Evolutionary conservation across 2,797 vertebrate genomes (phyloP).

Genomic region (Phyllotis vaccarum): DNA sequence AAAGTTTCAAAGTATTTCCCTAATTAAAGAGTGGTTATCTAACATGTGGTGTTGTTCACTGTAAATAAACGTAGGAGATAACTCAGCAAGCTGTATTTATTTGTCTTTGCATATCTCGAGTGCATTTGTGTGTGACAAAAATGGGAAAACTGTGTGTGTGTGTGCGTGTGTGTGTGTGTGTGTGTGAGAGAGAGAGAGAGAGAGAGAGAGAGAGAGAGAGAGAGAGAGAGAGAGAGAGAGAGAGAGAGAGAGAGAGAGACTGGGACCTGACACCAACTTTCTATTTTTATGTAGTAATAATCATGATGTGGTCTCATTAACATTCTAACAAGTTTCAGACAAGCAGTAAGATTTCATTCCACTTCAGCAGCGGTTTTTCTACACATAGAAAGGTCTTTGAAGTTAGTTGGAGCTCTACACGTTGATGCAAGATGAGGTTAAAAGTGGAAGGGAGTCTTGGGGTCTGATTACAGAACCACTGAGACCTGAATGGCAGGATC

Average conservation of each 20-base stretch:
- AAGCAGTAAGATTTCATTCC: slow-evolving; percentile 46
- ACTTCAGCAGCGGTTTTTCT: slow-evolving; percentile 55
- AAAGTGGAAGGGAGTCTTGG: not conserved
- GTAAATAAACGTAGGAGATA: slow-evolving; percentile 73
- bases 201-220: too few relatives aligned
- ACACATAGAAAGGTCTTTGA: slow-evolving; percentile 66
- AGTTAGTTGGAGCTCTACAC: slow-evolving; percentile 55
- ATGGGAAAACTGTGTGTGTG: slow-evolving; percentile 24
- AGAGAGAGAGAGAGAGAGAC: not conserved
- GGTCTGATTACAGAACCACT: not conserved
- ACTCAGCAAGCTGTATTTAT: slow-evolving; percentile 63
- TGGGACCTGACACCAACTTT: not conserved
- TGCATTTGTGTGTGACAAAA: slow-evolving; percentile 67
- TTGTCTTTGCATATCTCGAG: slow-evolving; percentile 70
- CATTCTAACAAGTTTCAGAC: slow-evolving; percentile 61
- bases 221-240: too few relatives aligned
- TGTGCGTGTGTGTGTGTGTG: not conserved
- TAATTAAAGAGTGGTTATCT: slow-evolving; percentile 80
- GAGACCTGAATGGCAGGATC: not conserved
- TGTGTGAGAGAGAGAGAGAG: not conserved
- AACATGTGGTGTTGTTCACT: slow-evolving; percentile 67
- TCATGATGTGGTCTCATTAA: slow-evolving; percentile 71
- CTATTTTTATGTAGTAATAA: slow-evolving; percentile 55
- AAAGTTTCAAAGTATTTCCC: slow-evolving; percentile 57
- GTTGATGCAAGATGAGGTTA: slow-evolving; percentile 50